A percentile compares a stretch with the other conserved stretches of the same genome.
phyloP scores from a whole-genome alignment of 1,140 invertebrate genomes.

The Tetramorium alpestre region DNA sequence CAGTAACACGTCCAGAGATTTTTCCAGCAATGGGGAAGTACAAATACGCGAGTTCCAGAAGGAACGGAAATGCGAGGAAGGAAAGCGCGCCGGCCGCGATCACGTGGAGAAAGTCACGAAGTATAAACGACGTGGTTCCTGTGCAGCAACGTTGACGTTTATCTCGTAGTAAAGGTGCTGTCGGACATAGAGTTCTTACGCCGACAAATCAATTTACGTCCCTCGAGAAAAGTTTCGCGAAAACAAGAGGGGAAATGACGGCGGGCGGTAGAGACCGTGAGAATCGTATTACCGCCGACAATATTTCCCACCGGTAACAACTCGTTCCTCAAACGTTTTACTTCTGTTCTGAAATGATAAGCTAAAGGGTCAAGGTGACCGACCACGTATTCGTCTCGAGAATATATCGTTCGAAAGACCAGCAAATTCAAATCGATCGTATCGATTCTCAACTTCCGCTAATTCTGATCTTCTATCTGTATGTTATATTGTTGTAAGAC shows the following conservation, averaged over 20 bases:
- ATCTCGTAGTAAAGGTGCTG: constrained; percentile 36
- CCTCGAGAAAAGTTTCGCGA: constrained; percentile 65
- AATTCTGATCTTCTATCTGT: not conserved
- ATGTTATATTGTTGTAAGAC: not conserved
- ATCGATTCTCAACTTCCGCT: not conserved
- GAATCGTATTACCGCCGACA: constrained; percentile 68
- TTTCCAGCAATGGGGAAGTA: constrained; percentile 40
- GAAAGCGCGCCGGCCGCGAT: constrained; percentile 39
- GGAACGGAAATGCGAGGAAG: constrained; percentile 28
- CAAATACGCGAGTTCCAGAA: constrained; percentile 42
- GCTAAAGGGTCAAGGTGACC: constrained; percentile 19
- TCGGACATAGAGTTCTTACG: constrained; percentile 63
- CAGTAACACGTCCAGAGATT: constrained; percentile 56
- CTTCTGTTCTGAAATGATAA: constrained; percentile 35
- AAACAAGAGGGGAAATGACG: constrained; percentile 49
- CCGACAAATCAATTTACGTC: constrained; percentile 71
- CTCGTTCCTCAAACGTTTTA: constrained; percentile 24
- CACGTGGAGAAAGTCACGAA: constrained; percentile 53
- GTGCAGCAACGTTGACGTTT: constrained; percentile 63
- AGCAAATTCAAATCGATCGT: not conserved
- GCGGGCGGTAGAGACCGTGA: constrained; percentile 16
- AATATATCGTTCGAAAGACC: constrained; percentile 2
- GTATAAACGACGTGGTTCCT: constrained; percentile 43
- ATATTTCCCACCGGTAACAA: constrained; percentile 58
- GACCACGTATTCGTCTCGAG: not conserved